A percentile compares a stretch with the other conserved stretches of the same genome.
Evolutionary conservation across 1,140 invertebrate genomes (phyloP).

Genomic region (Atopsyche davidsoni): DNA sequence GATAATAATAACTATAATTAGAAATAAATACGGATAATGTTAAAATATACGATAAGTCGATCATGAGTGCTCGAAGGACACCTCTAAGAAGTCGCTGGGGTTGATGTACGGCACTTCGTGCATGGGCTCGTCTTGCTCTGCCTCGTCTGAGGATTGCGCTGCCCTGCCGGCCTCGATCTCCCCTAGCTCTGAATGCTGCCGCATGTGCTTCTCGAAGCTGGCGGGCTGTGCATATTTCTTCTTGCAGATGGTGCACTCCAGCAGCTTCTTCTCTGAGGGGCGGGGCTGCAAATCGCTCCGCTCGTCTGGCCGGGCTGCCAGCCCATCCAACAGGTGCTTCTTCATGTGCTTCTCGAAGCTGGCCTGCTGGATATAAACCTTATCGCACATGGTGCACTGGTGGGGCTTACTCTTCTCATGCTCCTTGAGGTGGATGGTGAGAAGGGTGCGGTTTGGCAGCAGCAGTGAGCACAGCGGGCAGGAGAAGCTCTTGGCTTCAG

Average conservation of each 20-base stretch:
- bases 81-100: slow-evolving; percentile 29
- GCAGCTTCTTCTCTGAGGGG: slow-evolving; percentile 15
- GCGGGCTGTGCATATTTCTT: slow-evolving; percentile 30
- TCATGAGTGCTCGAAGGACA: slow-evolving; percentile 29
- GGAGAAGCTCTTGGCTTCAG: slow-evolving; percentile 14
- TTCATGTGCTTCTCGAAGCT: slow-evolving; percentile 29
- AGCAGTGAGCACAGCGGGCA: slow-evolving; percentile 24
- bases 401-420: slow-evolving; percentile 27
- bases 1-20: slow-evolving; percentile 16
- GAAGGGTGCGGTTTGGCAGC: slow-evolving; percentile 17
- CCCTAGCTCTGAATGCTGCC: slow-evolving; percentile 25
- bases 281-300: background rate
- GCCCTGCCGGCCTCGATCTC: slow-evolving; percentile 12
- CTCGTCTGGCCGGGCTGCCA: slow-evolving; percentile 17
- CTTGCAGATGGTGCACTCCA: slow-evolving; percentile 26
- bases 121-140: slow-evolving; percentile 13
- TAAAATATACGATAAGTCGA: slow-evolving; percentile 13
- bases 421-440: slow-evolving; percentile 24
- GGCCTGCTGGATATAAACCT: slow-evolving; percentile 29
- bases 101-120: slow-evolving; percentile 23
- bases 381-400: slow-evolving; percentile 29
- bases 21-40: slow-evolving; percentile 29
- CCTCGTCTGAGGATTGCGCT: slow-evolving; percentile 5
- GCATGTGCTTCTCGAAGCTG: slow-evolving; percentile 30
- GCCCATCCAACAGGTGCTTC: slow-evolving; percentile 23